Base-by-base conservation (phyloP, 2,113 vertebrate genomes). In the Blennius ocellaris region DNA sequence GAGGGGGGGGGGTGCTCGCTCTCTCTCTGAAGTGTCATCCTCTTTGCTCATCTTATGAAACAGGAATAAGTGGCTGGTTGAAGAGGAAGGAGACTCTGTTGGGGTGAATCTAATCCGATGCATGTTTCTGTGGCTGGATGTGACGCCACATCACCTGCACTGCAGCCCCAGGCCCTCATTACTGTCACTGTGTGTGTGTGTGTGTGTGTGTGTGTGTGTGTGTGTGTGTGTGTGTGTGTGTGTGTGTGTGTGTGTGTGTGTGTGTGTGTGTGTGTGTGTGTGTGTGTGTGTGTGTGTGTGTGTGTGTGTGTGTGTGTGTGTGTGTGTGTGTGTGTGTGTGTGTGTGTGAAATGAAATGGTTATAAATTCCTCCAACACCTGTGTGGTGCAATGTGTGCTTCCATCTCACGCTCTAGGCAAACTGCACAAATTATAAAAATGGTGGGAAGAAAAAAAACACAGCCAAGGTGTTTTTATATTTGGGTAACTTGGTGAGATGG, bases 1-100 rank as follows among this genome's bases (percentile, higher is more conserved):
- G 55, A 43, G 67, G 39, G 65, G 21, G 40, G 36, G 47, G 38
- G 38, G 61, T 8, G 38, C 74, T 62, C 7, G 0, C 57, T 56
- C 81, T 15, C 81, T 15, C 78, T 85, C 84, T 82, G 73, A 87
- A 84, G 83, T 84, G 83, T 87, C 87, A 86, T 72, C 72, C 67
- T 63, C 62, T 63, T 69, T 58, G 69, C 79, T 69, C 71, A 11
- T 87, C 79, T 84, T 83, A 66, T 69, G 62, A 84, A 89, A 80
- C 59, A 55, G 64, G 65, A 86, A 80, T 85, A 83, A 90, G 75
- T 84, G 79, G 76, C 72, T 81, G 85, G 55, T 84, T 79, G 81
- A 84, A 81, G 78, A 73, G 75, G 84, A 84, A 52, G 73, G 69
- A 70, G 73, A 76, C 74, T 88, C 65, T 81, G 78, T 74, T 74